phyloP scores from a whole-genome alignment of 2,113 vertebrate species.

The Malaclemys terrapin region DNA sequence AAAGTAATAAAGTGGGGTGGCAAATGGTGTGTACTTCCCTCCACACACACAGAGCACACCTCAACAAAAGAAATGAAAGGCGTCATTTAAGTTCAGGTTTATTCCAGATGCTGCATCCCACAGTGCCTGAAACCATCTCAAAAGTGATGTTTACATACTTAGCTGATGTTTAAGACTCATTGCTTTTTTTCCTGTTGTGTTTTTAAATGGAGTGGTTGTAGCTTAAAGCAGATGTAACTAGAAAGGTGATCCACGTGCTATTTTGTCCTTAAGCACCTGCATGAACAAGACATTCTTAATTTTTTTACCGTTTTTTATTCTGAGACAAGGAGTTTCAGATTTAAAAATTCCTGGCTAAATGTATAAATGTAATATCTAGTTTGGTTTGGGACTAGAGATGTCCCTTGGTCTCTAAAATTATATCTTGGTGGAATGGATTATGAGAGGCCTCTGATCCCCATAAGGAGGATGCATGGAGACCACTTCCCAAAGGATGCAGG shows the following conservation, averaged over 20 bases:
- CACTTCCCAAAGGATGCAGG: not conserved
- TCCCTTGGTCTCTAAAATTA: not conserved
- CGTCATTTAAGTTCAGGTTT: constrained; percentile 17
- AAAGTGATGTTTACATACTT: not conserved
- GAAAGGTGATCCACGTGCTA: not conserved
- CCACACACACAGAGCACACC: not conserved
- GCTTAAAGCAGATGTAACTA: not conserved
- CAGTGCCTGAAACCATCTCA: not conserved
- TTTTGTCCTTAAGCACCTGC: not conserved
- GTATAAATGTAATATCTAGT: not conserved
- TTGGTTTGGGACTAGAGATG: not conserved
- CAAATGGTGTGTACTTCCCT: not conserved
- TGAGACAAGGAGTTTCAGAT: not conserved
- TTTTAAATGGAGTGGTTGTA: not conserved
- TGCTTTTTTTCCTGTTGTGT: not conserved
- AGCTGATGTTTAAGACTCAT: not conserved
- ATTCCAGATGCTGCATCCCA: not conserved
- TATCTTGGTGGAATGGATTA: not conserved
- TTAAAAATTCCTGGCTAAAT: not conserved
- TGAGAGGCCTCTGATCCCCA: not conserved
- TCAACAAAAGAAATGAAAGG: not conserved
- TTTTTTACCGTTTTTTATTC: no score
- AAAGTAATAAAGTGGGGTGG: not conserved
- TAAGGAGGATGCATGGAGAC: not conserved
- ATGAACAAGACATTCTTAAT: not conserved